Conservation (phyloP, 2,797 vertebrate species). For the Myotis vivesi region DNA sequence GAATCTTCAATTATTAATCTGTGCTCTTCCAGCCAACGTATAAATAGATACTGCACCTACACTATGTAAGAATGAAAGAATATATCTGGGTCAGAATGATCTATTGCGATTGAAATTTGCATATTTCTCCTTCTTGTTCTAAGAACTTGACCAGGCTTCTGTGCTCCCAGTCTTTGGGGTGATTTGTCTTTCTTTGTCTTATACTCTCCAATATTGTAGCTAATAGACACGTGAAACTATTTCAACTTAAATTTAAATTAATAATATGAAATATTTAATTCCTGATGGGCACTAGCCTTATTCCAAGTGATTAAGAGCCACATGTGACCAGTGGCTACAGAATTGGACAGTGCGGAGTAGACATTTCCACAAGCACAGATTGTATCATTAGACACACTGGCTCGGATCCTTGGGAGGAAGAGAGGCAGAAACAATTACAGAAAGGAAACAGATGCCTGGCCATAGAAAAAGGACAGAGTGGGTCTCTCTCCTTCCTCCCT, state of each 20-base stretch:
- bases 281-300: not conserved
- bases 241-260: not conserved
- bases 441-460: not conserved
- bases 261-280: not conserved
- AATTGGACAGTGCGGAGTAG: not conserved
- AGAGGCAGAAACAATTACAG: not conserved
- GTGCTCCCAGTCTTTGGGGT: not conserved
- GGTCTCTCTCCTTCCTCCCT: not conserved
- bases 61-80: not conserved
- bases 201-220: not conserved
- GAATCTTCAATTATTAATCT: not conserved
- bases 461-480: not conserved
- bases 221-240: not conserved
- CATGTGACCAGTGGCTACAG: too few species aligned
- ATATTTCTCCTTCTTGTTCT: not conserved
- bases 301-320: not conserved
- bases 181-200: not conserved
- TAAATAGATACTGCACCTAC: not conserved
- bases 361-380: not conserved
- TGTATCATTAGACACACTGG: too few species aligned
- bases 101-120: not conserved
- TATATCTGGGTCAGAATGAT: not conserved
- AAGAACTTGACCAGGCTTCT: not conserved
- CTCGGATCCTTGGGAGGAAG: not conserved
- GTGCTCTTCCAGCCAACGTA: not conserved